Percentiles rank a stretch among this genome's conserved stretches.
Evolutionary conservation across 35 echinoderm and acorn worm genomes (phyloP).

Genomic region (Apostichopus parvimensis): DNA sequence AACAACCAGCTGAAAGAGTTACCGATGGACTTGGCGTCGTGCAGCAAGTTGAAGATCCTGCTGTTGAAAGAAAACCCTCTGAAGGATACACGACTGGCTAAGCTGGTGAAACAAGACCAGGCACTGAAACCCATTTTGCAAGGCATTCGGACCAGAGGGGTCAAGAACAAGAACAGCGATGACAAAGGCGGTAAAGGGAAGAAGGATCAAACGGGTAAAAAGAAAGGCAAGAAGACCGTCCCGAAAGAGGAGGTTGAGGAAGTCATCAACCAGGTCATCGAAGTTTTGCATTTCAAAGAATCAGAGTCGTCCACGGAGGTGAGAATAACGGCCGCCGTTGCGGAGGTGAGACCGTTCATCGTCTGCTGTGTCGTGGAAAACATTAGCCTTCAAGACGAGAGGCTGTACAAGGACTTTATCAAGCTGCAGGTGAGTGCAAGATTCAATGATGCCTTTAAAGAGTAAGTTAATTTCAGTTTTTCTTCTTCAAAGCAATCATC

Average conservation of each 20-base stretch:
- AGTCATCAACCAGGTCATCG: conserved; percentile 37
- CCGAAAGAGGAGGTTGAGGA: conserved; percentile 54
- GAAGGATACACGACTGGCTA: conserved; percentile 74
- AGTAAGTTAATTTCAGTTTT: too few relatives aligned
- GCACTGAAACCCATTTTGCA: conserved; percentile 81
- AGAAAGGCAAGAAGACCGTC: conserved; percentile 55
- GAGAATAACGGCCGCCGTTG: conserved; percentile 52
- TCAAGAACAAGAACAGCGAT: conserved; percentile 20
- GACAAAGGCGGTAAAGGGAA: not conserved
- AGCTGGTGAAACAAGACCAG: conserved; percentile 77
- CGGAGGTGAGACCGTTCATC: conserved; percentile 74
- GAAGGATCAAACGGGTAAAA: conserved; percentile 59
- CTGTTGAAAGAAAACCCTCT: conserved; percentile 74
- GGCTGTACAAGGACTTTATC: conserved; percentile 84
- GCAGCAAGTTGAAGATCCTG: conserved; percentile 78
- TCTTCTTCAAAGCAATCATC: too few relatives aligned
- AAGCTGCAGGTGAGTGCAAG: conserved; percentile 65
- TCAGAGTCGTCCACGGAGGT: conserved; percentile 67
- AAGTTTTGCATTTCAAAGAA: conserved; percentile 73
- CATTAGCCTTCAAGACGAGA: conserved; percentile 66
- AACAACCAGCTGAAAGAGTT: conserved; percentile 64
- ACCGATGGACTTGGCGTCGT: conserved; percentile 65
- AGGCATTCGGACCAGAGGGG: conserved; percentile 63
- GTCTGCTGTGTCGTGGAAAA: conserved; percentile 88
- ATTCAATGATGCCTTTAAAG: too few relatives aligned